These are phyloP conservation scores for Tiliacea aurago DNA, from an alignment of 2,888 invertebrate genomes.

Conservation along the genomic window DNA sequence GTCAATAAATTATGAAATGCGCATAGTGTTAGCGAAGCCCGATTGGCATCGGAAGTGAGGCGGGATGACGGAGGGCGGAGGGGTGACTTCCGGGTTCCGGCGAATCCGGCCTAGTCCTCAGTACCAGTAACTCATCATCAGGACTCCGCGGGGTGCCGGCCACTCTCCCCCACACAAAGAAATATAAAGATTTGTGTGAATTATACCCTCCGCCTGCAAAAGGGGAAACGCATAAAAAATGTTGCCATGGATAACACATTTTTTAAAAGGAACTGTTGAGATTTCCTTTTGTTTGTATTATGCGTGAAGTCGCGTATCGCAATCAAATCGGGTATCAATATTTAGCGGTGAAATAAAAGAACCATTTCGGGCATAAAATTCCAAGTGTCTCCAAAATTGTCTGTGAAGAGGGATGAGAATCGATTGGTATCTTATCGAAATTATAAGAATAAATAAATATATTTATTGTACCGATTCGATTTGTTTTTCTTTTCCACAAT, in stretches of 20 bases:
- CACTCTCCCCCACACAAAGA: slow-evolving; percentile 83
- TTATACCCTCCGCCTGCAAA: slow-evolving; percentile 82
- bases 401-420: no score
- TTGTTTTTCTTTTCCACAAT: neutral
- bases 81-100: slow-evolving; percentile 84
- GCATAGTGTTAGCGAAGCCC: slow-evolving; percentile 77
- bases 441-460: neutral
- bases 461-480: neutral
- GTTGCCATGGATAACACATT: slow-evolving; percentile 55
- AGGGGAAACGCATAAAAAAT: slow-evolving; percentile 76
- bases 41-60: slow-evolving; percentile 88
- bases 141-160: slow-evolving; percentile 79
- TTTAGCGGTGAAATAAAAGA: neutral
- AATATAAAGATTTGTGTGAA: slow-evolving; percentile 88
- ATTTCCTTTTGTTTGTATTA: slow-evolving; percentile 51
- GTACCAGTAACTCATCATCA: slow-evolving; percentile 89
- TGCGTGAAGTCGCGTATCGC: neutral
- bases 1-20: slow-evolving; percentile 86
- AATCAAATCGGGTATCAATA: slow-evolving; percentile 4
- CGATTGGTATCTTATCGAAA: neutral
- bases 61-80: slow-evolving; percentile 81
- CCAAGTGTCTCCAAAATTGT: neutral
- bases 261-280: slow-evolving; percentile 47
- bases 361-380: neutral
- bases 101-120: slow-evolving; percentile 63